A percentile compares a stretch with the other conserved stretches of the same genome.
These are phyloP conservation scores for Drosophila atripex DNA, from an alignment of 2,888 invertebrate species.

Conservation along the genomic window DNA sequence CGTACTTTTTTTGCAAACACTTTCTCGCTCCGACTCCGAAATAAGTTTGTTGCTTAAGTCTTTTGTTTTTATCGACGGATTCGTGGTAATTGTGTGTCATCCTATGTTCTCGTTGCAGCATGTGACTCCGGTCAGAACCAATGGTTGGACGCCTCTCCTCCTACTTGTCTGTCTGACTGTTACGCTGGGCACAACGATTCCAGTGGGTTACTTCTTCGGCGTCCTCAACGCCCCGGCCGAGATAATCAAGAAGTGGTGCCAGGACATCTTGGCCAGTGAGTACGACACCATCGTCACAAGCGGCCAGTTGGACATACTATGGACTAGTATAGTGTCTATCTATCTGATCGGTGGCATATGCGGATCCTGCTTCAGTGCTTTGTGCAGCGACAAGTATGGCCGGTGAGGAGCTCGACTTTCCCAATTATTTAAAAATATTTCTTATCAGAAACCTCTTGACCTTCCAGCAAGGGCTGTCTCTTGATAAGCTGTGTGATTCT, in stretches of 20 bases:
- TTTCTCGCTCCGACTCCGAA: slow-evolving; percentile 2
- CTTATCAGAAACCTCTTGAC: neutral
- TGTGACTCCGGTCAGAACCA: slow-evolving; percentile 28
- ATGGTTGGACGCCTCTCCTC: slow-evolving; percentile 83
- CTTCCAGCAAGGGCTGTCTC: slow-evolving; percentile 86
- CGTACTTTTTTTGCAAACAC: neutral
- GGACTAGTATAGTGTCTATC: slow-evolving; percentile 93
- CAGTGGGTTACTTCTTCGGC: slow-evolving; percentile 93
- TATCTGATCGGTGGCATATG: slow-evolving; percentile 94
- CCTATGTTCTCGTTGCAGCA: slow-evolving; percentile 49
- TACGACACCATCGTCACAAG: slow-evolving; percentile 85
- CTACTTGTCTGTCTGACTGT: slow-evolving; percentile 88
- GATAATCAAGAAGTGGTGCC: slow-evolving; percentile 89
- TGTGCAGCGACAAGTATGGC: slow-evolving; percentile 89
- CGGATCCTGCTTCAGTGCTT: slow-evolving; percentile 92
- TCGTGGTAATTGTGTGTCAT: neutral
- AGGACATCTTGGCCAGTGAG: slow-evolving; percentile 86
- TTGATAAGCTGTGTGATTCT: slow-evolving; percentile 88
- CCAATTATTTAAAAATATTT: neutral
- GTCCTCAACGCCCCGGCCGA: slow-evolving; percentile 91
- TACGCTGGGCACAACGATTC: slow-evolving; percentile 90
- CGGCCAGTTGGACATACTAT: slow-evolving; percentile 87
- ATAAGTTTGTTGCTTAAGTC: slow-evolving; percentile 68
- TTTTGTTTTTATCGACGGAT: slow-evolving; percentile 49
- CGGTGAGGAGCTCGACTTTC: slow-evolving; percentile 81